Evolutionary conservation across 2,797 vertebrate species (phyloP).

Genomic region (Vultur gryphus): DNA sequence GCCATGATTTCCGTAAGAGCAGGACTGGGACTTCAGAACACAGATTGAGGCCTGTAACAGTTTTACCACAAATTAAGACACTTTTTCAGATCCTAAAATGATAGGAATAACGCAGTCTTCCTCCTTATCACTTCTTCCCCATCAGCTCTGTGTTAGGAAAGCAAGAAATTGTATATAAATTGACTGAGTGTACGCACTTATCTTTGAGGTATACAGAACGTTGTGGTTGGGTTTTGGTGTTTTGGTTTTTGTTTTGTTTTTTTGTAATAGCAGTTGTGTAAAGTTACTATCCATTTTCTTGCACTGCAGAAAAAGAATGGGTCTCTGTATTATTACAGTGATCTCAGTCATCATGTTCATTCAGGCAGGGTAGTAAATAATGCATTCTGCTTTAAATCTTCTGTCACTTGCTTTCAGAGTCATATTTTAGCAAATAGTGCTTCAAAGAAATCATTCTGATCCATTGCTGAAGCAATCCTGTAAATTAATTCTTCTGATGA

Average conservation of each 20-base stretch:
- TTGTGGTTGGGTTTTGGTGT: background rate
- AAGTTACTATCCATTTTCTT: background rate
- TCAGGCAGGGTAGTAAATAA: constrained; percentile 75
- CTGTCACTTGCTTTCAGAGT: constrained; percentile 77
- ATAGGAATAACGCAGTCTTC: background rate
- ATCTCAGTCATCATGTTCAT: constrained; percentile 23
- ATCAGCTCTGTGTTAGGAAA: background rate
- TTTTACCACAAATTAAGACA: background rate
- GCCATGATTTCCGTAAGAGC: background rate
- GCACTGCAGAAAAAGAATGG: background rate
- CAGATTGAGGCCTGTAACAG: background rate
- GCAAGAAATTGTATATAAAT: background rate
- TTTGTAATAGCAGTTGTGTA: background rate
- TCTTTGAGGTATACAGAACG: background rate
- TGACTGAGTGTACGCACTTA: background rate
- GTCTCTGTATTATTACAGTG: background rate
- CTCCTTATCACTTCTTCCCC: background rate
- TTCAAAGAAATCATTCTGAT: constrained; percentile 80
- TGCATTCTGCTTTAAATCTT: constrained; percentile 79
- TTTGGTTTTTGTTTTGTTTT: background rate
- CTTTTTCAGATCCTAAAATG: background rate
- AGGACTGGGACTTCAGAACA: background rate
- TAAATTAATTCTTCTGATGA: constrained; percentile 81
- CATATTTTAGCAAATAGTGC: constrained; percentile 79
- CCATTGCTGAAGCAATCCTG: constrained; percentile 75